phyloP scores from a whole-genome alignment of 2,888 invertebrate species.

The Elysia crispata region DNA sequence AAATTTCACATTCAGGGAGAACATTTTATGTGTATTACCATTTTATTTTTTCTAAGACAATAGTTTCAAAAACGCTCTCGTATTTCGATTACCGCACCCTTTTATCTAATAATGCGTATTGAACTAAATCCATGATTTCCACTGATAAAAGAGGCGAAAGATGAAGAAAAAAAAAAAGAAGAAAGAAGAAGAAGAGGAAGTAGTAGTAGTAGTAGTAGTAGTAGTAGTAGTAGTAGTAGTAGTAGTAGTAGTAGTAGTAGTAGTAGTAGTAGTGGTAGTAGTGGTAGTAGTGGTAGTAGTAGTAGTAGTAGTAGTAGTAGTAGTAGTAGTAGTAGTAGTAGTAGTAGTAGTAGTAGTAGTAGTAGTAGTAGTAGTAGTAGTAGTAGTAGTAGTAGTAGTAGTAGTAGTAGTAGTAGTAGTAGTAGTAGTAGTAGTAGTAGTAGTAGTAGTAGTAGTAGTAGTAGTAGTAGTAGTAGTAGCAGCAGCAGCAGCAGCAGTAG shows the following conservation, averaged over 20 bases:
- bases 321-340: conserved; percentile 4
- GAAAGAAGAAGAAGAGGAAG: too few relatives aligned
- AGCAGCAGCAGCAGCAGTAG: conserved; percentile 9
- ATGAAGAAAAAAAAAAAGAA: too few relatives aligned
- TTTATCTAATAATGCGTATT: too few relatives aligned
- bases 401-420: conserved; percentile 9
- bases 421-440: conserved; percentile 9
- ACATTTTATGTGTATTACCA: too few relatives aligned
- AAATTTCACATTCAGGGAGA: too few relatives aligned
- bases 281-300: not conserved
- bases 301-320: conserved; percentile 4
- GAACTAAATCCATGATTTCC: too few relatives aligned
- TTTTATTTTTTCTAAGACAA: too few relatives aligned
- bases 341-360: not conserved
- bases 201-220: too few relatives aligned
- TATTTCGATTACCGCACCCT: too few relatives aligned
- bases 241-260: conserved; percentile 4
- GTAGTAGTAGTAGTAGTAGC: not conserved
- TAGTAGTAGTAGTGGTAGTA: conserved; percentile 1
- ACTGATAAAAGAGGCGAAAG: too few relatives aligned
- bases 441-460: conserved; percentile 4
- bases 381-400: conserved; percentile 1
- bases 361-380: not conserved
- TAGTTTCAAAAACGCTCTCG: too few relatives aligned
- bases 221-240: conserved; percentile 9